phyloP scores from a whole-genome alignment of 64 coral and sea anemone genomes.

The Porites australiensis region DNA sequence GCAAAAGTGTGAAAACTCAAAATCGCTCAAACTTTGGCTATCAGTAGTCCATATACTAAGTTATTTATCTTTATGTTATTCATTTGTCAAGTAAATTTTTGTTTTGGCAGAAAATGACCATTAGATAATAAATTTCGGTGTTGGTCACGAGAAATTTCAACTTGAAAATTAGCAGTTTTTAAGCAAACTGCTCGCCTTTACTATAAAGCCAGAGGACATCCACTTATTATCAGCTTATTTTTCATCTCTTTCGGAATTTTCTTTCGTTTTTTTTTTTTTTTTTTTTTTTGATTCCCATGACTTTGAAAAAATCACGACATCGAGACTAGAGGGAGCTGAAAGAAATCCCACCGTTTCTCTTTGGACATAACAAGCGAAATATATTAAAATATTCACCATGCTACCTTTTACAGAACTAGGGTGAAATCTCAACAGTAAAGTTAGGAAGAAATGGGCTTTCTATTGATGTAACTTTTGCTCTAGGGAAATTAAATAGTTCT shows the following conservation, averaged over 20 bases:
- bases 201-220: neutral
- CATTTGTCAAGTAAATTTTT: neutral
- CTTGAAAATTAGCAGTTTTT: neutral
- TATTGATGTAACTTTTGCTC: neutral
- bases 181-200: neutral
- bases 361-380: neutral
- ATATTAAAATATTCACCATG: neutral
- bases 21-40: slow-evolving; percentile 18
- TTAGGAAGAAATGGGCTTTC: neutral
- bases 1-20: neutral
- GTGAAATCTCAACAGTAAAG: neutral
- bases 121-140: neutral
- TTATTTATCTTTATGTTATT: neutral
- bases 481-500: slow-evolving; percentile 13
- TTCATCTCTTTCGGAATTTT: neutral
- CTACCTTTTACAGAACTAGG: neutral
- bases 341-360: neutral
- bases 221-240: slow-evolving; percentile 15
- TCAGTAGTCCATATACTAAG: slow-evolving; percentile 9
- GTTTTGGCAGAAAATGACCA: neutral
- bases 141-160: neutral
- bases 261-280: too few species aligned
- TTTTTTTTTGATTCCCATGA: neutral
- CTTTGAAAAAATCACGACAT: neutral
- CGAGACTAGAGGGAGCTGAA: neutral